phyloP scores from a whole-genome alignment of 2,113 vertebrate species.

The Amblyopsis rosae region DNA sequence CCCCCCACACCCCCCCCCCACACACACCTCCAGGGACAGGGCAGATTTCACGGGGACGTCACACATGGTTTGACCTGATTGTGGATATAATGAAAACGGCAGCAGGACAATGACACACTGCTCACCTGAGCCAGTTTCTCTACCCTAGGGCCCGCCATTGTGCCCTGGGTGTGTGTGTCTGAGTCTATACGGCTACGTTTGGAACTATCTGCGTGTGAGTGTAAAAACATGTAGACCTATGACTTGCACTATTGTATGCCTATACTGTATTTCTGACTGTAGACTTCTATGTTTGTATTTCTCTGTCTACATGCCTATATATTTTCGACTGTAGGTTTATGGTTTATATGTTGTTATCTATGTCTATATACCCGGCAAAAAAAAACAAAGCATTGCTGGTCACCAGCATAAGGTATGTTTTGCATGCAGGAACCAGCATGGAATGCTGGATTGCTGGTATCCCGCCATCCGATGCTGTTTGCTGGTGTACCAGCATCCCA shows the following conservation, averaged over 20 bases:
- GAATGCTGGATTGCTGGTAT: no score
- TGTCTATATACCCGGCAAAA: no score
- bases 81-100: slow-evolving; percentile 25
- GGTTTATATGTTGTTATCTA: no score
- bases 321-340: no score
- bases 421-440: no score
- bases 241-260: background rate
- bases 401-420: no score
- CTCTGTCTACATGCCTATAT: background rate
- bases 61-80: slow-evolving; percentile 56
- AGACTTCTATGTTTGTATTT: background rate
- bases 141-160: slow-evolving; percentile 39
- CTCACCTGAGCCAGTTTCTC: slow-evolving; percentile 34
- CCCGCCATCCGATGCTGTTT: no score
- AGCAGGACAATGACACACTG: slow-evolving; percentile 33
- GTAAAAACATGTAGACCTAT: background rate
- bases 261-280: background rate
- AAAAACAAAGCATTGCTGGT: no score
- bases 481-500: no score
- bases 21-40: slow-evolving; percentile 30
- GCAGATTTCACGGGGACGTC: slow-evolving; percentile 43
- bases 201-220: background rate
- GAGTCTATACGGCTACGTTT: background rate
- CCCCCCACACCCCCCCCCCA: slow-evolving; percentile 46
- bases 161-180: slow-evolving; percentile 11